A percentile compares a stretch with the other conserved stretches of the same genome.
phyloP scores from a whole-genome alignment of 2,888 invertebrate species.

The Molanna angustata region DNA sequence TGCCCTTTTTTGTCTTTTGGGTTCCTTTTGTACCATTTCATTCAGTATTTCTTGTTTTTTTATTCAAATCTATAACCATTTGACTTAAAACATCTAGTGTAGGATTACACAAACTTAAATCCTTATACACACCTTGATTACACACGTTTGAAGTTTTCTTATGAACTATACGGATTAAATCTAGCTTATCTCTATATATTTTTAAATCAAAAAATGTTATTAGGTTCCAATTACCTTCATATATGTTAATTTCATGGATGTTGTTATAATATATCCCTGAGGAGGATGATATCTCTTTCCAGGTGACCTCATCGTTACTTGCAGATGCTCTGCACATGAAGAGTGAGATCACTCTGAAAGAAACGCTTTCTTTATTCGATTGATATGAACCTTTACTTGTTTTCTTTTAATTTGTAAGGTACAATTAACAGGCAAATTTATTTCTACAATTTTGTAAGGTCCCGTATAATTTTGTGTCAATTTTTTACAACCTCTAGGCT shows the following conservation, averaged over 20 bases:
- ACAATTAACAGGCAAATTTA: constrained; percentile 30
- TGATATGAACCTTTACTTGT: constrained; percentile 23
- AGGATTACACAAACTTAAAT: background rate
- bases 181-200: background rate
- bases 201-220: background rate
- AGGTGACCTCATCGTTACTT: background rate
- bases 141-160: background rate
- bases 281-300: background rate
- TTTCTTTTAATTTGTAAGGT: constrained; percentile 30
- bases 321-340: background rate
- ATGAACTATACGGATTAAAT: background rate
- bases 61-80: background rate
- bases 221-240: background rate
- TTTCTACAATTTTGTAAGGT: constrained; percentile 28
- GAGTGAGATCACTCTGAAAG: background rate
- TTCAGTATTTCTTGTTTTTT: background rate
- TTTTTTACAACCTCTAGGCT: constrained; percentile 25
- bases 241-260: background rate
- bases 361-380: constrained; percentile 20
- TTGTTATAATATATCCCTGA: background rate
- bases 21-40: background rate
- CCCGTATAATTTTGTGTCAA: constrained; percentile 27
- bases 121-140: background rate
- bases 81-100: background rate
- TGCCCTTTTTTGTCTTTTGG: constrained; percentile 4